Conservation (phyloP, 64 coral and sea anemone genomes). For the Platygyra sinensis region DNA sequence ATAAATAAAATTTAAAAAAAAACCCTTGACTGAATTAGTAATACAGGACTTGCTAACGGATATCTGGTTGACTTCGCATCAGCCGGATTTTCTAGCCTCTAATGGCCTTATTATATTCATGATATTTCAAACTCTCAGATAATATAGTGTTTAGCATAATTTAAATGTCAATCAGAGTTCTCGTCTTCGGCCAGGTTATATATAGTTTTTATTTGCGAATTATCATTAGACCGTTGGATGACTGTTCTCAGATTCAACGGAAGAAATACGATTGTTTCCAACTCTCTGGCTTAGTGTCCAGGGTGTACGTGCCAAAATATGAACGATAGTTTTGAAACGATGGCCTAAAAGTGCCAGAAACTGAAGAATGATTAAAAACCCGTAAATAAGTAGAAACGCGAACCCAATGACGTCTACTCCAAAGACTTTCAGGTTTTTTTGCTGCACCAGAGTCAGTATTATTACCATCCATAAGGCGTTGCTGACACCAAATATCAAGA, state of each 20-base stretch:
- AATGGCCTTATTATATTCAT: no score
- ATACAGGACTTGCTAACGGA: no score
- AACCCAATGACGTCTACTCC: conserved; percentile 71
- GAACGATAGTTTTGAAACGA: conserved; percentile 66
- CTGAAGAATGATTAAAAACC: conserved; percentile 44
- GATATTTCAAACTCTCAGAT: no score
- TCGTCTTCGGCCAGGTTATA: no score
- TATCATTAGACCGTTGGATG: no score
- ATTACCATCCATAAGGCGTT: conserved; percentile 75
- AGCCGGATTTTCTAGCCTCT: no score
- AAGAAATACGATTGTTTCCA: neutral
- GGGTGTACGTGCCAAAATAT: conserved; percentile 78
- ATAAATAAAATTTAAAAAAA: no score
- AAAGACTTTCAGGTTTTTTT: conserved; percentile 54
- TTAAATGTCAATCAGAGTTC: no score
- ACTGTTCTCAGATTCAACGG: no score
- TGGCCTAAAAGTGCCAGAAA: conserved; percentile 73
- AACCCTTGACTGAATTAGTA: no score
- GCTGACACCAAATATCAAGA: conserved; percentile 49
- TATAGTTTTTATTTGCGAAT: neutral
- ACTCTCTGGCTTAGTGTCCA: conserved; percentile 12
- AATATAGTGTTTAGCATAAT: no score
- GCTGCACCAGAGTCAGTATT: conserved; percentile 48
- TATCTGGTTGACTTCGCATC: no score
- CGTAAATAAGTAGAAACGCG: conserved; percentile 61